Percentiles rank a stretch among this genome's conserved stretches.
Conservation (phyloP, 1,140 invertebrate genomes). For the Sitophilus oryzae region DNA sequence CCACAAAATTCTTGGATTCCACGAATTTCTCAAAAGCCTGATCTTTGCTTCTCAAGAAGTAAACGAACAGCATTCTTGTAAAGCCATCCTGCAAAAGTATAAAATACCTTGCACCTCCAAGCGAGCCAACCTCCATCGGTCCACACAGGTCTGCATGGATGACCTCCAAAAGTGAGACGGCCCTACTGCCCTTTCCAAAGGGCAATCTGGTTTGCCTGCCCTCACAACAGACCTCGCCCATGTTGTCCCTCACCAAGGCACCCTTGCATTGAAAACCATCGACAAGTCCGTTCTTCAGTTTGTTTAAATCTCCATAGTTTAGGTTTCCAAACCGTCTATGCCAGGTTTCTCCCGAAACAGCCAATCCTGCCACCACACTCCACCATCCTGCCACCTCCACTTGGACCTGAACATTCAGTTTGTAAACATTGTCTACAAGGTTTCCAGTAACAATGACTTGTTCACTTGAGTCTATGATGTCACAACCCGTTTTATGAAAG, state of each 20-base stretch:
- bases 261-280: slow-evolving; percentile 16
- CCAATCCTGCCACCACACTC: background rate
- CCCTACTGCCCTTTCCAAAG: slow-evolving; percentile 18
- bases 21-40: slow-evolving; percentile 33
- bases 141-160: slow-evolving; percentile 40
- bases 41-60: slow-evolving; percentile 37
- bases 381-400: background rate
- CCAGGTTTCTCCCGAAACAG: slow-evolving; percentile 10
- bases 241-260: background rate
- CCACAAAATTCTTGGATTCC: slow-evolving; percentile 35
- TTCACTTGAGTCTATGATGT: slow-evolving; percentile 26
- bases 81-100: slow-evolving; percentile 45
- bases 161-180: slow-evolving; percentile 29
- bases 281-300: slow-evolving; percentile 24
- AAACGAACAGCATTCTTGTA: slow-evolving; percentile 39
- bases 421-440: slow-evolving; percentile 31
- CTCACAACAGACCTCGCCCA: slow-evolving; percentile 26
- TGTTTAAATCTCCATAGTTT: slow-evolving; percentile 22
- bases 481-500: slow-evolving; percentile 20
- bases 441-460: slow-evolving; percentile 11
- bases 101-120: slow-evolving; percentile 41
- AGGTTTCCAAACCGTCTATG: slow-evolving; percentile 33
- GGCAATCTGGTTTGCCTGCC: slow-evolving; percentile 28
- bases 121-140: slow-evolving; percentile 34
- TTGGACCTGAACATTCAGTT: slow-evolving; percentile 26